Conservation (phyloP, 2,888 invertebrate genomes). For the Siphlonurus alternatus region DNA sequence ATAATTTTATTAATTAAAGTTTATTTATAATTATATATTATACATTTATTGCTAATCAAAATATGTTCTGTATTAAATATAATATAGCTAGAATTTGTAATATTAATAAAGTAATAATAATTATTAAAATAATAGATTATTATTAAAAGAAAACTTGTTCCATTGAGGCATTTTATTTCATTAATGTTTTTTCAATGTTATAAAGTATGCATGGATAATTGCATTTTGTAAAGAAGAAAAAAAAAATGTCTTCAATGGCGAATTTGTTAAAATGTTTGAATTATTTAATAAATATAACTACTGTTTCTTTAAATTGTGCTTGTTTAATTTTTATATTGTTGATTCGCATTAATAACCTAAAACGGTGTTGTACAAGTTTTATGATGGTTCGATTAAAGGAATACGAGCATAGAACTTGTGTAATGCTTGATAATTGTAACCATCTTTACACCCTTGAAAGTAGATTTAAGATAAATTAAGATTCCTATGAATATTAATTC, state of each 20-base stretch:
- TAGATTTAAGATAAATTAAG: no score
- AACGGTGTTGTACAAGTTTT: no score
- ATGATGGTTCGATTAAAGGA: no score
- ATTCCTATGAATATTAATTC: no score
- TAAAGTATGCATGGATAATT: neutral
- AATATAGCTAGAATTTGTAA: neutral
- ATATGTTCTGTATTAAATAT: neutral
- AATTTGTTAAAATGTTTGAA: neutral
- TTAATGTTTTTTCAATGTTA: neutral
- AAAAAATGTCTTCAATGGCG: neutral
- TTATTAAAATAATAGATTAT: neutral
- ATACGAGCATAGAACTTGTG: no score
- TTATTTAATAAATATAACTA: neutral
- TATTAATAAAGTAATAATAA: no score
- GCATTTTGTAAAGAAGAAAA: neutral
- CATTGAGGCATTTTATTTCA: neutral
- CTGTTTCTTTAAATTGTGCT: neutral
- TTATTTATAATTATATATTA: neutral
- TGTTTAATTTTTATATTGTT: no score
- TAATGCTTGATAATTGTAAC: no score
- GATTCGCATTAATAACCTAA: no score
- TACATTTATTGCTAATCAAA: neutral
- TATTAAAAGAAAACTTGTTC: neutral
- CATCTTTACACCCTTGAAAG: no score
- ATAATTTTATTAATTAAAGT: neutral